A percentile compares a stretch with the other conserved stretches of the same genome.
These are phyloP conservation scores for Eueremaeus valkanovi DNA, from an alignment of 2,888 invertebrate species.

Conservation along the genomic window DNA sequence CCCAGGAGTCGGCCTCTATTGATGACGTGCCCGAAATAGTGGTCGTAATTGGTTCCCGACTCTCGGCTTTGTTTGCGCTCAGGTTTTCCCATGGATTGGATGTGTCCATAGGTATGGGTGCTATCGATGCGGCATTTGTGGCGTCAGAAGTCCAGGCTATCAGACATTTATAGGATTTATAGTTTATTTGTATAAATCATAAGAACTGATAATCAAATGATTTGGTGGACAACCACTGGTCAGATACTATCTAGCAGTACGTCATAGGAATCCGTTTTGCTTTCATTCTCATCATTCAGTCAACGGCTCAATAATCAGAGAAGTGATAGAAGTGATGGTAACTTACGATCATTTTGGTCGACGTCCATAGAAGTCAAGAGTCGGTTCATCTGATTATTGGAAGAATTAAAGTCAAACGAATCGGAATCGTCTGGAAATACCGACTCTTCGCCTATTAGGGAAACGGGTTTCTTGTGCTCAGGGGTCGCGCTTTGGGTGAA, in stretches of 20 bases:
- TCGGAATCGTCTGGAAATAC: slow-evolving; percentile 49
- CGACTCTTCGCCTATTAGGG: background rate
- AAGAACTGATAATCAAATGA: slow-evolving; percentile 30
- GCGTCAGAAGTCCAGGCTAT: slow-evolving; percentile 49
- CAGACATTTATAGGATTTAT: slow-evolving; percentile 47
- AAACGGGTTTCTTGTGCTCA: slow-evolving; percentile 1
- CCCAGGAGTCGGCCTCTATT: slow-evolving; percentile 53
- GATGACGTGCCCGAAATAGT: slow-evolving; percentile 40
- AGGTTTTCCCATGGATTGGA: slow-evolving; percentile 52
- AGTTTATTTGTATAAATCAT: too few species aligned
- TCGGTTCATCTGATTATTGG: slow-evolving; percentile 3
- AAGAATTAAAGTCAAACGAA: slow-evolving; percentile 44
- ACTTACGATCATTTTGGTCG: slow-evolving; percentile 56
- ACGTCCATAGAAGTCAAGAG: slow-evolving; percentile 51
- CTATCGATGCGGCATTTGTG: slow-evolving; percentile 48
- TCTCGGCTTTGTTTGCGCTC: slow-evolving; percentile 42
- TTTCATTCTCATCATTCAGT: background rate
- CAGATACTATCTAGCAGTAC: slow-evolving; percentile 38
- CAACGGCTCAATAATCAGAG: too few species aligned
- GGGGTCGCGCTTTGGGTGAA: background rate
- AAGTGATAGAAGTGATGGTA: background rate
- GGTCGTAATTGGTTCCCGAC: slow-evolving; percentile 37
- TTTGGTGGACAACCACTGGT: slow-evolving; percentile 8
- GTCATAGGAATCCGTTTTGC: slow-evolving; percentile 1
- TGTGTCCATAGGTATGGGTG: slow-evolving; percentile 52